Evolutionary conservation across 2,797 vertebrate species (phyloP), one percentile per base, ranked within the genome.

Genomic region (Rhynchonycteris naso): DNA sequence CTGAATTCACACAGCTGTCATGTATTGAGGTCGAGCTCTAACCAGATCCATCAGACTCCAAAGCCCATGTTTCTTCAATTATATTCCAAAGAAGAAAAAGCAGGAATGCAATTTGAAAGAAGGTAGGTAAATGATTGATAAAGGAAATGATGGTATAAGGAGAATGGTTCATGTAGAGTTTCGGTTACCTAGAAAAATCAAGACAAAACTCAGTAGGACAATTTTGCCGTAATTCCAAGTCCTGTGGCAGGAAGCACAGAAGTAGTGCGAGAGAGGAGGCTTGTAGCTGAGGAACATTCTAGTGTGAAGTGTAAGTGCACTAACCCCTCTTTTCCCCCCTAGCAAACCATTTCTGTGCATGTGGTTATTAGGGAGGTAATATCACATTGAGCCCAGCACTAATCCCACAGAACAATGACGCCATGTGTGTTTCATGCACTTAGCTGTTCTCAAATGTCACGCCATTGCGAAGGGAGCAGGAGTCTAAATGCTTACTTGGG

Each of bases 381-480:
- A 50, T 24, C 38, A 94, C 24, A 7, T 2, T 24, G 38, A 90
- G 47, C n/a, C 47, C 69, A 61, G 33, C 92, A 71, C 30, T 86
- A 81, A 76, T 35, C 50, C 0, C 65, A 54, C 58, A 66, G 84
- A 72, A 56, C 61, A 87, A 56, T 54, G 88, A 56, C 95, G 30
- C 52, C 47, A 79, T 72, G 65, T 85, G 81, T 93, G 85, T 58
- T 90, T 82, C 30, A 30, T 63, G 28, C 16, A 38, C 38, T 82
- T 91, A 65, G 75, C 18, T 80, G 52, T 88, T 50, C 72, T 95
- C 68, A 95, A 81, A 52, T 93, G 58, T 30, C 47, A n/a, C 54
- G 33, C 38, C n/a, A 63, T n/a, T 63, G 56, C 66, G 28, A 28
- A 80, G 28, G 56, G 66, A 50, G 56, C 15, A 7, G 66, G 82